A percentile compares a stretch with the other conserved stretches of the same genome.
phyloP scores from a whole-genome alignment of 2,797 vertebrate genomes.

The Oreortyx pictus region DNA sequence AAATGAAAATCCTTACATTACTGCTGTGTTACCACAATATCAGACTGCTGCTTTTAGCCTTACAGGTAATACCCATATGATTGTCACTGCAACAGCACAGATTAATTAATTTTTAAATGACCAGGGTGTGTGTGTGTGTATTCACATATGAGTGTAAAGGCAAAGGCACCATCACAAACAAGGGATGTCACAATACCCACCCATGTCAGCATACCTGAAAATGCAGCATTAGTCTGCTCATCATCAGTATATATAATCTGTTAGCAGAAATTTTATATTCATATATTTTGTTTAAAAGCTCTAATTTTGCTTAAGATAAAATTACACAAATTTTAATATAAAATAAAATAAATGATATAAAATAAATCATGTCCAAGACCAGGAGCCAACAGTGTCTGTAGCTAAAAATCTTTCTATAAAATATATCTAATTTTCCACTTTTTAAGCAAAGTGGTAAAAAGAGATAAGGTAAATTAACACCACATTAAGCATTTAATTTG shows the following conservation, averaged over 20 bases:
- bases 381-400: background rate
- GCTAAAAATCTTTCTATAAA: background rate
- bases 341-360: background rate
- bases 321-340: background rate
- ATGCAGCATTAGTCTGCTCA: background rate
- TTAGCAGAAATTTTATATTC: background rate
- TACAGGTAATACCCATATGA: background rate
- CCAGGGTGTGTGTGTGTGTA: background rate
- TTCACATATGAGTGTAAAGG: background rate
- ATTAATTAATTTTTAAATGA: background rate
- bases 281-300: background rate
- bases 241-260: background rate
- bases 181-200: too few relatives aligned
- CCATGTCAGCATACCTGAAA: background rate
- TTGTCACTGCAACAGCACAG: background rate
- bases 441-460: background rate
- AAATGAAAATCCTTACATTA: background rate
- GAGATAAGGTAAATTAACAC: background rate
- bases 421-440: background rate
- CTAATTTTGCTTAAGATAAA: background rate
- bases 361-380: background rate
- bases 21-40: background rate
- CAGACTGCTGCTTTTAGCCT: background rate
- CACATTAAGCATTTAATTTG: rapidly evolving
- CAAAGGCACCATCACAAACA: too few relatives aligned